A percentile compares a stretch with the other conserved stretches of the same genome.
Evolutionary conservation across 2,888 invertebrate species (phyloP).

Genomic region (Heliconius sara): DNA sequence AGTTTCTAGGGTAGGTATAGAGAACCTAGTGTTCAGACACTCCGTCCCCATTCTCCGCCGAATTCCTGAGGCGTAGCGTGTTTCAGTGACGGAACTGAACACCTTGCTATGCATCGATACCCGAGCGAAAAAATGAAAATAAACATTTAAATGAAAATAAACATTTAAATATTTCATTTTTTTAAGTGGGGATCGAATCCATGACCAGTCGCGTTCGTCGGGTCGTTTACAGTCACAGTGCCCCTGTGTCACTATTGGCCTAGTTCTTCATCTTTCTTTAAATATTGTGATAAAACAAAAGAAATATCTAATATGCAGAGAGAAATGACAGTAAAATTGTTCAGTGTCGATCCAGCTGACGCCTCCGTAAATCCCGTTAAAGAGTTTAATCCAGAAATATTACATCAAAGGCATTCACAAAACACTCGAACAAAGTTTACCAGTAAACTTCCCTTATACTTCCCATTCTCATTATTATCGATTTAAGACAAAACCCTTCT

Average conservation of each 20-base stretch:
- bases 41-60: too few species aligned
- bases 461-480: not conserved
- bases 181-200: too few species aligned
- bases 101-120: too few species aligned
- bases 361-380: constrained; percentile 28
- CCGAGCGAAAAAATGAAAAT: too few species aligned
- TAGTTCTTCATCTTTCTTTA: not conserved
- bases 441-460: constrained; percentile 2
- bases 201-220: too few species aligned
- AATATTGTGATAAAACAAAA: not conserved
- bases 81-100: too few species aligned
- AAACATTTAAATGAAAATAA: too few species aligned
- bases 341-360: constrained; percentile 31
- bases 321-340: constrained; percentile 18
- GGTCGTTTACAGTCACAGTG: too few species aligned
- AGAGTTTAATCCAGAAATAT: constrained; percentile 26
- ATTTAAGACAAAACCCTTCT: not conserved
- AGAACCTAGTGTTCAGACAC: too few species aligned
- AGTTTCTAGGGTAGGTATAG: too few species aligned
- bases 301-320: not conserved
- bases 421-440: constrained; percentile 6
- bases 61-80: too few species aligned
- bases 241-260: too few species aligned
- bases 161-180: not conserved
- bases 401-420: constrained; percentile 17